Evolutionary conservation across 1,140 invertebrate genomes (phyloP), one percentile per base, ranked within the genome.

Genomic region (Venturia canescens): DNA sequence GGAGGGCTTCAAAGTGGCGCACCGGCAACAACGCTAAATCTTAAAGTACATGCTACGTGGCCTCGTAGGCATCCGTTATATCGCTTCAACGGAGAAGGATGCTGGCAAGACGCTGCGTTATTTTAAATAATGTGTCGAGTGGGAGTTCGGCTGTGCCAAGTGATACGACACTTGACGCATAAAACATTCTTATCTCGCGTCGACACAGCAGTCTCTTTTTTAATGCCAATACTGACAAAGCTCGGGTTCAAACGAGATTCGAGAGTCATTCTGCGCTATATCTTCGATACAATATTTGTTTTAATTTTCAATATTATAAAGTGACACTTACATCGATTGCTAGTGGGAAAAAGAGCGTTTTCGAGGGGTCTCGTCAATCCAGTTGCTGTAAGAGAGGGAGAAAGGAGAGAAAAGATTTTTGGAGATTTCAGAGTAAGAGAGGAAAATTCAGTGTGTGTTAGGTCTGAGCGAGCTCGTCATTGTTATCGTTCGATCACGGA

Each of bases 101-200:
- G 50, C 57, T 70, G 66, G 72, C 63, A 69, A 77, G 76, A 63
- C 75, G 82, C 80, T 80, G 63, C 84, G 83, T 88, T 88, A 87
- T 86, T 89, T 89, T 88, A 85, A 87, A 88, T 87, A 86, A 86
- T 88, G 84, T 84, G 83, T 84, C 83, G 79, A 78, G 81, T 27
- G 60, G n/a, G 80, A 50, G 69, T 81, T 53, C 57, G 75, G 71
- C 81, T 78, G 60, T 44, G 70, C 70, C 78, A 83, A 69, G 79
- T 79, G 86, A 88, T 87, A 86, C 83, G 83, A 69, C 50, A 31
- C 57, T 48, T 83, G 77, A 80, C 82, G 80, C 83, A 87, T 88
- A 86, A 88, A 88, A 87, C 80, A 88, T 83, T 77, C 87, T 89
- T 89, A 89, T 90, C 87, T 87, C 44, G 38, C 66, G 84, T 83